Conservation (phyloP, 2,113 vertebrate genomes). For the Perca schrenkii region DNA sequence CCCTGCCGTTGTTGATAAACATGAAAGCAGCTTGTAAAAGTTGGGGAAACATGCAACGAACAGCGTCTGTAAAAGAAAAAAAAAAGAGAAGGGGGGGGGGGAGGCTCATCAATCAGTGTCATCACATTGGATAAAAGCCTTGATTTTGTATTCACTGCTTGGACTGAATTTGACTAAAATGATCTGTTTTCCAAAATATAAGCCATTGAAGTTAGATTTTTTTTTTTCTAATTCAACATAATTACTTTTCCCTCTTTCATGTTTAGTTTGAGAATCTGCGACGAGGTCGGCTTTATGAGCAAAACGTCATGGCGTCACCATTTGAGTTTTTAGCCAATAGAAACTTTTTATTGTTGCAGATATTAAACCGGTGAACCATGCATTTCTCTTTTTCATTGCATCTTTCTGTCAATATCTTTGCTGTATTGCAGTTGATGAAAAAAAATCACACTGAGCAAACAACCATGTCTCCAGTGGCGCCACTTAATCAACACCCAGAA, state of each 20-base stretch:
- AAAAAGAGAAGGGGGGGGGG: neutral
- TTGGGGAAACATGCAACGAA: slow-evolving; percentile 43
- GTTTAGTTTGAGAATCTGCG: neutral
- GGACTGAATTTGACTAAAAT: neutral
- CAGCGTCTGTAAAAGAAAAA: neutral
- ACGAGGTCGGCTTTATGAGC: neutral
- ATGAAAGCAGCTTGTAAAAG: slow-evolving; percentile 46
- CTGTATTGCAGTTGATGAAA: slow-evolving; percentile 3
- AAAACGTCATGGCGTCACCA: neutral
- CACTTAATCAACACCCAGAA: slow-evolving; percentile 14
- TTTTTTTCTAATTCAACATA: too few species aligned
- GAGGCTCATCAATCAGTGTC: slow-evolving; percentile 41
- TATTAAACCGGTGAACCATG: slow-evolving; percentile 20
- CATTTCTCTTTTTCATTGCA: neutral
- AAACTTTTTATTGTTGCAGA: slow-evolving; percentile 2
- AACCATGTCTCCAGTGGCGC: neutral
- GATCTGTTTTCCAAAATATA: slow-evolving; percentile 2
- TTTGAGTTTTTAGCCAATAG: neutral
- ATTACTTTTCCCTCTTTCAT: neutral
- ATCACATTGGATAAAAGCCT: neutral
- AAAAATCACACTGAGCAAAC: slow-evolving; percentile 3
- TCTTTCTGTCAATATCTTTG: slow-evolving; percentile 2
- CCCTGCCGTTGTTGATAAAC: slow-evolving; percentile 59
- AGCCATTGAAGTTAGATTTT: neutral
- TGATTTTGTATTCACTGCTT: neutral